phyloP scores from a whole-genome alignment of 2,888 invertebrate species.

The Drosophila meridionalis region DNA sequence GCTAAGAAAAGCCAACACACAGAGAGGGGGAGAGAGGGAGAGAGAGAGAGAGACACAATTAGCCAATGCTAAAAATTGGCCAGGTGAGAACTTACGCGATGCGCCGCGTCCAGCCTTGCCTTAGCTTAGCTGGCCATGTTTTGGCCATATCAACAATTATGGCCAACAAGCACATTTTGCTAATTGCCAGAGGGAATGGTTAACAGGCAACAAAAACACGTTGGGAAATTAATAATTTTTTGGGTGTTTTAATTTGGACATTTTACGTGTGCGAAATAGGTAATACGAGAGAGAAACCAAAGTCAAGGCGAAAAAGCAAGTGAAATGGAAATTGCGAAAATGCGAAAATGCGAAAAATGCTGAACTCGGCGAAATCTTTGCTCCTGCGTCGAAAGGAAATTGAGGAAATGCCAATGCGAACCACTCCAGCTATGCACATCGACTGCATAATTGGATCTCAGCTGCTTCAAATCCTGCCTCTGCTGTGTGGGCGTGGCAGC shows the following conservation, averaged over 20 bases:
- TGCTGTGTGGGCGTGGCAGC: neutral
- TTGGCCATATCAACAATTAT: slow-evolving; percentile 53
- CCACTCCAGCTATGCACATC: slow-evolving; percentile 45
- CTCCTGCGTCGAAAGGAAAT: slow-evolving; percentile 36
- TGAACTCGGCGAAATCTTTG: slow-evolving; percentile 26
- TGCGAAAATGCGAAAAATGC: slow-evolving; percentile 50
- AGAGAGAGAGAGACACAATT: slow-evolving; percentile 51
- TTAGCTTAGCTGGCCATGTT: slow-evolving; percentile 12
- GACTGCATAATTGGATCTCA: slow-evolving; percentile 70
- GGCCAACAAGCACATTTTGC: slow-evolving; percentile 71
- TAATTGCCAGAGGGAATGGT: slow-evolving; percentile 52
- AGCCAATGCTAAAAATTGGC: slow-evolving; percentile 52
- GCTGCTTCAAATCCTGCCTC: neutral
- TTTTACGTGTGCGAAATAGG: slow-evolving; percentile 70
- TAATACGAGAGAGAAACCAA: slow-evolving; percentile 16
- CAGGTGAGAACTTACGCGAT: slow-evolving; percentile 11
- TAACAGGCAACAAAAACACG: slow-evolving; percentile 48
- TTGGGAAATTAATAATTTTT: slow-evolving; percentile 69
- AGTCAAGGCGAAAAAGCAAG: slow-evolving; percentile 18
- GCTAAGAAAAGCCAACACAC: slow-evolving; percentile 40
- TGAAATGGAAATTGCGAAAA: slow-evolving; percentile 63
- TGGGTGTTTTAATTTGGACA: slow-evolving; percentile 62
- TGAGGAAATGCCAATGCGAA: slow-evolving; percentile 52
- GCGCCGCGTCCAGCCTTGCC: slow-evolving; percentile 1
- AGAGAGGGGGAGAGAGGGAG: slow-evolving; percentile 2